These are phyloP conservation scores for Desoria tigrina DNA, from an alignment of 2,888 invertebrate genomes.

Conservation along the genomic window DNA sequence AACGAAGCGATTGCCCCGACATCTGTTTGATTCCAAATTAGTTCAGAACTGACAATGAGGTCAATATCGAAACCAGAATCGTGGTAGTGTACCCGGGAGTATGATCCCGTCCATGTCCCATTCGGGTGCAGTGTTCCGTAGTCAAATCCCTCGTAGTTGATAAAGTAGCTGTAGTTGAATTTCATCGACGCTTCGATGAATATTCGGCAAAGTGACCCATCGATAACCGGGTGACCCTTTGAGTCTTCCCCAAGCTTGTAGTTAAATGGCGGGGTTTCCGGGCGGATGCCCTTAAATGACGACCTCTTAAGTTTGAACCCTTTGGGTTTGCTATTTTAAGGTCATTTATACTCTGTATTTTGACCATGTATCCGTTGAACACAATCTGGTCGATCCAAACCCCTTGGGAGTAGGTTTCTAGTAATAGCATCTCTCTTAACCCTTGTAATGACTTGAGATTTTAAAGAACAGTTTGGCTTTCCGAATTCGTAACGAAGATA, in stretches of 20 bases:
- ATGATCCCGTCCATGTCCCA: conserved; percentile 22
- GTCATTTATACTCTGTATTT: no score
- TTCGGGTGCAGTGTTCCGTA: conserved; percentile 10
- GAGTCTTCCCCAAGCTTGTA: background rate
- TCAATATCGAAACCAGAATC: conserved; percentile 20
- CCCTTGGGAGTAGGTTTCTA: no score
- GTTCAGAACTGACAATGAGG: background rate
- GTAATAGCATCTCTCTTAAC: no score
- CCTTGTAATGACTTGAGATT: no score
- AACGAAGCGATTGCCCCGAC: no score
- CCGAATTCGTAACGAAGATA: no score
- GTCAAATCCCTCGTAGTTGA: conserved; percentile 3
- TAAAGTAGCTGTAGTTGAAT: conserved; percentile 20
- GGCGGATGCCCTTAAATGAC: background rate
- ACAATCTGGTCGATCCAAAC: no score
- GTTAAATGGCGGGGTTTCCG: background rate
- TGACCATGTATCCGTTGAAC: no score
- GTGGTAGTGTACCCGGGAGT: conserved; percentile 2
- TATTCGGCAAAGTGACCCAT: background rate
- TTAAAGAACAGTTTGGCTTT: no score
- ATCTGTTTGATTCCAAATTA: no score
- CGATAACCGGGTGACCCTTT: background rate
- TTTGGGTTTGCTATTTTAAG: no score
- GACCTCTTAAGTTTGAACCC: background rate
- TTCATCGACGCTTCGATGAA: background rate